These are phyloP conservation scores for Onychomys torridus DNA, from an alignment of 2,797 vertebrate genomes.

Conservation along the genomic window DNA sequence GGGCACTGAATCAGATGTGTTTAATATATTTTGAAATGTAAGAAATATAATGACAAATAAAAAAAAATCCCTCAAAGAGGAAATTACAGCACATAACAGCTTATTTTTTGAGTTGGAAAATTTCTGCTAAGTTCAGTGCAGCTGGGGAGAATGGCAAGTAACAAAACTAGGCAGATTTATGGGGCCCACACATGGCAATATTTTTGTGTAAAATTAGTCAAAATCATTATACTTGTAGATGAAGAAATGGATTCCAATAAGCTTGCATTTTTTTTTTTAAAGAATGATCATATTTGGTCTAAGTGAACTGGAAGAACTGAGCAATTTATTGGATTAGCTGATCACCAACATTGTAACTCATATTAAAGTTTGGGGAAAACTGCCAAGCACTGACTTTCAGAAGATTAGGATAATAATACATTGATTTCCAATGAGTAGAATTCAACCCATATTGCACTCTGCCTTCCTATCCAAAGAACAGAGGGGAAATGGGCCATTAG, in stretches of 20 bases:
- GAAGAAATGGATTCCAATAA: conserved; percentile 84
- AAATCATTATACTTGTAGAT: conserved; percentile 87
- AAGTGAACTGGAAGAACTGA: conserved; percentile 85
- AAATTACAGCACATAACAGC: conserved; percentile 88
- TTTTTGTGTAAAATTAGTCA: conserved; percentile 88
- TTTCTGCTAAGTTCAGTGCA: conserved; percentile 87
- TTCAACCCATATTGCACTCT: conserved; percentile 63
- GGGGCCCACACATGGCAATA: conserved; percentile 89
- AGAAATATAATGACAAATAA: conserved; percentile 57
- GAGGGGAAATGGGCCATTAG: conserved; percentile 51
- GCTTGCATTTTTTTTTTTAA: conserved; percentile 86
- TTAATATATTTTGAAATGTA: conserved; percentile 49
- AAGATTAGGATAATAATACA: conserved; percentile 77
- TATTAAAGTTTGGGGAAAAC: conserved; percentile 74
- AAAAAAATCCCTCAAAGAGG: conserved; percentile 83
- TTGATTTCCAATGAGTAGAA: conserved; percentile 78
- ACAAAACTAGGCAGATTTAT: conserved; percentile 88
- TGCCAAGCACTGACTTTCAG: conserved; percentile 80
- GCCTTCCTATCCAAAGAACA: conserved; percentile 57
- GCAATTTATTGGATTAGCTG: conserved; percentile 88
- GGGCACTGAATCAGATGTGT: conserved; percentile 39
- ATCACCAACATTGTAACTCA: conserved; percentile 84
- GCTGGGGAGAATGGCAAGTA: conserved; percentile 86
- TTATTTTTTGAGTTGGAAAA: conserved; percentile 84
- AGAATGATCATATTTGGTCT: conserved; percentile 86